Base-by-base conservation (phyloP, 2,797 vertebrate genomes). In the Anguilla obscura region DNA sequence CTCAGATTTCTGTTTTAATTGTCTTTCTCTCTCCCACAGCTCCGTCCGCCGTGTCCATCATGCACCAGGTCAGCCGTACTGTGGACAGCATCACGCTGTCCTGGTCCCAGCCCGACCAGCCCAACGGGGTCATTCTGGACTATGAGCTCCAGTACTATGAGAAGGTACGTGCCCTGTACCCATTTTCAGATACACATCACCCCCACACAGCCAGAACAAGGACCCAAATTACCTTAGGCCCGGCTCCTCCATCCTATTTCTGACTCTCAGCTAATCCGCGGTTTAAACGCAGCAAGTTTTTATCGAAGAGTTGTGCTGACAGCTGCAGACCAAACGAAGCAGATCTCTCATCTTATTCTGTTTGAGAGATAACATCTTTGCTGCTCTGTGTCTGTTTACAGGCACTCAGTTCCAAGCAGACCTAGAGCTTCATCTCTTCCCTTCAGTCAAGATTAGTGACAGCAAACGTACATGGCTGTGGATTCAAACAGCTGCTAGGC, bases 31-130 rank as follows among this genome's bases (percentile, higher is more conserved):
- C 71, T 79, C 86, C 1, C 74, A 1, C 95, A 97, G 98, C 98
- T 90, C 98, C 98, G 0, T 99, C 98, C 0, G 96, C 97, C 0
- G 98, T 99, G 54, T 99, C 98, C 88, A 99, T 99, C 91, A 99
- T 99, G 97, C 98, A 99, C 92, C 98, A 99, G 94, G 98, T 98
- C 91, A 99, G 98, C 88, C 97, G 98, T 40, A 98, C 97, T 0
- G 97, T 99, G 95, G 97, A 99, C 95, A 98, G 97, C 96, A 98
- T 99, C 92, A 99, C 98, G 33, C 96, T 99, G 33, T 98, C 98
- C 0, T 99, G 98, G 98, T 99, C 98, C 84, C 98, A 99, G 92
- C 98, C 98, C 0, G 98, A 99, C 94, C 98, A 99, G 91, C 98
- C 98, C 69, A 99, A 99, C 0, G 98, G 98, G 3, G 96, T 99